Evolutionary conservation across 2,797 vertebrate genomes (phyloP), one percentile per base, ranked within the genome.

Genomic region (Masticophis lateralis): DNA sequence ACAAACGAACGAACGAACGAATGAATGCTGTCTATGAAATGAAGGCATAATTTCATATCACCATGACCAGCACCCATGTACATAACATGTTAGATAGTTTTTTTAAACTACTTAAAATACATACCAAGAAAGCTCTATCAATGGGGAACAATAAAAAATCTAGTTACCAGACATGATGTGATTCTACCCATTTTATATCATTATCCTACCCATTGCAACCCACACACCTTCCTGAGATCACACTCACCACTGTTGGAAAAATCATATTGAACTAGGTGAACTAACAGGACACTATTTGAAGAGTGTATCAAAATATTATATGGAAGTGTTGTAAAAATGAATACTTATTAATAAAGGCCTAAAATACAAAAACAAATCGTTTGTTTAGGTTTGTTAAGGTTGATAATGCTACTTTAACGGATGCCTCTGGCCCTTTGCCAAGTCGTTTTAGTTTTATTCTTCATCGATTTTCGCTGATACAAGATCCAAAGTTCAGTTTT

Each of bases 401-500:
- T 79, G 56, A 4, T 28, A 79, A 47, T 22, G 9, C 37, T 32
- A 47, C 5, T 88, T 47, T 9, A 28, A 74, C n/a, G 51, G 47
- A 87, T 28, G 57, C 53, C 66, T 93, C 87, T 91, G 60, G 28
- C 56, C 86, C 20, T 18, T 61, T 88, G 86, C 28, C 53, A 93
- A 47, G 43, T n/a, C 79, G 28, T 55, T 53, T 91, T 37, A 43
- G 69, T 55, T 63, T 63, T 37, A 27, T 12, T 5, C 83, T 83
- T 89, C 43, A 28, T 90, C 66, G 37, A 18, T 27, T 69, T 61
- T 51, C 60, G 51, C 27, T 88, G 87, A 83, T 88, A 51, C 86
- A 88, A 88, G 63, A 88, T 88, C 74, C 3, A 22, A 90, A 88
- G 74, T 57, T 90, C 37, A 28, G 92, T n/a, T 88, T 61, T 93